phyloP scores from a whole-genome alignment of 2,797 vertebrate genomes.

The Pseudochaenichthys georgianus region DNA sequence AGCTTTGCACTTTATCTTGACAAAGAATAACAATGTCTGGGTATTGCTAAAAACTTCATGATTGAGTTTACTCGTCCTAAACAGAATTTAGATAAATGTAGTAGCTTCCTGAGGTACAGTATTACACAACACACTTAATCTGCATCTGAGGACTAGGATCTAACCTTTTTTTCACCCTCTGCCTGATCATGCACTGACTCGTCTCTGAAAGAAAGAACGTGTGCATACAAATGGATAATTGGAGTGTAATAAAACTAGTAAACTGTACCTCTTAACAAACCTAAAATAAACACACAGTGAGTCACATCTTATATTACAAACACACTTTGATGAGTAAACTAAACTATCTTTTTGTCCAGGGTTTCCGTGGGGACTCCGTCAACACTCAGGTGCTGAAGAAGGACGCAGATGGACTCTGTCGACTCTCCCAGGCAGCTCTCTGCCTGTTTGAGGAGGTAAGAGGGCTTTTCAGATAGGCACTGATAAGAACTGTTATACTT shows the following conservation, averaged over 20 bases:
- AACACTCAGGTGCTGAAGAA: slow-evolving; percentile 87
- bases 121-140: background rate
- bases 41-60: slow-evolving; percentile 1
- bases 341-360: slow-evolving; percentile 47
- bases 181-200: slow-evolving; percentile 7
- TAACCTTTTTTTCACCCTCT: background rate
- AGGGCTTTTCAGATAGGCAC: background rate
- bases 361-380: slow-evolving; percentile 81
- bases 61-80: slow-evolving; percentile 4
- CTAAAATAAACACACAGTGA: background rate
- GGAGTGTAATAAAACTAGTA: background rate
- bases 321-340: background rate
- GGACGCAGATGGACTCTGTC: slow-evolving; percentile 85
- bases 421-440: slow-evolving; percentile 85
- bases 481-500: background rate
- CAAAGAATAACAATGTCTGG: slow-evolving; percentile 30
- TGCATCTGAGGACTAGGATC: background rate
- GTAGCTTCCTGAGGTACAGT: background rate
- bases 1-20: slow-evolving; percentile 50
- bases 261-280: background rate
- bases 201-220: background rate
- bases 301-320: slow-evolving; percentile 2
- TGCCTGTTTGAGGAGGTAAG: slow-evolving; percentile 88
- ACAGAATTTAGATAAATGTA: background rate
- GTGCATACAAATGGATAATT: background rate